Conservation (phyloP, 2,797 vertebrate genomes). For the Catostomus latipinnis region DNA sequence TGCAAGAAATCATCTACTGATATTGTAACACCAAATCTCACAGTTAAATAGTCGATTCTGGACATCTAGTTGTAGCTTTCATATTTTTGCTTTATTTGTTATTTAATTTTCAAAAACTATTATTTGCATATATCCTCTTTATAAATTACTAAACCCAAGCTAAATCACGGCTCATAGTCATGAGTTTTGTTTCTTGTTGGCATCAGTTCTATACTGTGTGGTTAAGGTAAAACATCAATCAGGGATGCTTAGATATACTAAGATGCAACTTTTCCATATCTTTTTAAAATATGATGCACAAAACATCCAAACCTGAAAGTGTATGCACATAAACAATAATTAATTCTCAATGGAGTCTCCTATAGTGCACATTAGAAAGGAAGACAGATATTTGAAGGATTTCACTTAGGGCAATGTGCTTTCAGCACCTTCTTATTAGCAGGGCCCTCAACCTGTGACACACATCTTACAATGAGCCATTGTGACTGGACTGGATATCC, state of each 20-base stretch:
- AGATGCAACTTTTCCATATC: conserved; percentile 12
- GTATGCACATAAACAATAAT: conserved; percentile 35
- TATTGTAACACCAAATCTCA: not conserved
- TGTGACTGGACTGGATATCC: conserved; percentile 55
- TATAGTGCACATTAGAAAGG: conserved; percentile 62
- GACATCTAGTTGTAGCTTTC: too few relatives aligned
- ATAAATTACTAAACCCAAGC: not conserved
- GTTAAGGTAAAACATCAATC: conserved; percentile 7
- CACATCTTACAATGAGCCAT: conserved; percentile 51
- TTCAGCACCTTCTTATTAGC: conserved; percentile 79
- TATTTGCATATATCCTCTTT: conserved; percentile 5
- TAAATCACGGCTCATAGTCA: not conserved
- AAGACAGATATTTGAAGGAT: conserved; percentile 67
- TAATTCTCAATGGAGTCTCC: conserved; percentile 35
- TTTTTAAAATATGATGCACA: conserved; percentile 1
- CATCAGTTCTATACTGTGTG: conserved; percentile 11
- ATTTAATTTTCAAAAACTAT: conserved; percentile 1
- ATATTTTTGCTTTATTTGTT: too few relatives aligned
- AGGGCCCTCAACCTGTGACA: conserved; percentile 47
- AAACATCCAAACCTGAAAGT: not conserved
- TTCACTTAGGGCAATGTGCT: conserved; percentile 72
- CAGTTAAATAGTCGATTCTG: too few relatives aligned
- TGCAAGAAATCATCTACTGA: not conserved
- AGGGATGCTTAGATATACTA: conserved; percentile 25
- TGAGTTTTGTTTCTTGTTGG: not conserved